A percentile compares a stretch with the other conserved stretches of the same genome.
These are phyloP conservation scores for Tapera naevia DNA, from an alignment of 2,797 vertebrate genomes.

Conservation along the genomic window DNA sequence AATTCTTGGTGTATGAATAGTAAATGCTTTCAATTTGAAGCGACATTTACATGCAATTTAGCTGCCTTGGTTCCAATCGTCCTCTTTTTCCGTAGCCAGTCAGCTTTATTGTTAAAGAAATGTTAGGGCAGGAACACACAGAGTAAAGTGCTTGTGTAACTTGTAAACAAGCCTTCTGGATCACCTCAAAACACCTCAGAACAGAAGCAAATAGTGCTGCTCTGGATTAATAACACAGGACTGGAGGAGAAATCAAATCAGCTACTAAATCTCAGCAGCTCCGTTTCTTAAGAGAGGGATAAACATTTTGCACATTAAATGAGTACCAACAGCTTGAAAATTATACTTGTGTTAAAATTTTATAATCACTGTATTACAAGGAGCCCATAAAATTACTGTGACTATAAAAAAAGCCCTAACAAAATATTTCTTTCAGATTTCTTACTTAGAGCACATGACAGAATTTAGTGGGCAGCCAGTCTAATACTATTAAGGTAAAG, in stretches of 20 bases:
- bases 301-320: conserved; percentile 10
- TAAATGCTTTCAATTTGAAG: background rate
- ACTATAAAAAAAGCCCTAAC: background rate
- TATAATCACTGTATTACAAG: background rate
- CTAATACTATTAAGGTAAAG: conserved; percentile 8
- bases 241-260: background rate
- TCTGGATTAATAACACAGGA: background rate
- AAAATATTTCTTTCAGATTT: background rate
- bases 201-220: background rate
- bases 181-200: background rate
- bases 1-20: background rate
- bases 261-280: background rate
- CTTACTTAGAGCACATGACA: background rate
- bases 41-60: background rate
- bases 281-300: background rate
- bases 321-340: conserved; percentile 1
- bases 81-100: background rate
- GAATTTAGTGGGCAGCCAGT: conserved; percentile 4
- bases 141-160: background rate
- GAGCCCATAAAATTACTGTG: background rate
- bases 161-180: background rate
- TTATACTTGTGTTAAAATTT: background rate
- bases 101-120: background rate
- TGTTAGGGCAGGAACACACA: background rate
- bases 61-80: background rate